Evolutionary conservation across 2,888 invertebrate genomes (phyloP), one percentile per base, ranked within the genome.

Genomic region (Abrostola triplasia): DNA sequence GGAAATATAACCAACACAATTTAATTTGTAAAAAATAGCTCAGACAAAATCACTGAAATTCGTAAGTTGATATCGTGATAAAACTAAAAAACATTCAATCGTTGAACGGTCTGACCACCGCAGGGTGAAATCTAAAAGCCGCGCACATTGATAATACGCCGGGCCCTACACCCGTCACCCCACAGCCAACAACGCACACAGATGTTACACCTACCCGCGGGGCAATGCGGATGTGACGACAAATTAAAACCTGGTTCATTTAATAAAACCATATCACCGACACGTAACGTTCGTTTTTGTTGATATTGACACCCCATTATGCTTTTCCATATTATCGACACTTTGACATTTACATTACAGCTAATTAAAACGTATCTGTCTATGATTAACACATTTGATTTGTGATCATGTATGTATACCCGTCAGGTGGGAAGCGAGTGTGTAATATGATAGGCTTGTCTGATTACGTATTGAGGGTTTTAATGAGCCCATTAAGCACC

Each of bases 351-450:
- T 52, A 0, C 5, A 66, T 56, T 62, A 7, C 38, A 52, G 67
- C 60, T 57, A 69, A 60, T 69, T 65, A 50, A 36, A 64, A 36
- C 41, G 24, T 0, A 24, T 4, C 24, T 24, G 4, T 4, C 24
- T 24, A 50, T 69, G 53, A 60, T 54, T 65, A 69, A 53, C 42
- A 51, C 38, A 47, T 13, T 41, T 67, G 67, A 59, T 59, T 63
- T 70, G 56, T 55, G 47, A 10, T 61, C n/a, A 49, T 58, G 12
- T 55, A 37, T 52, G 7, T 48, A 13, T 13, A 59, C 48, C 62
- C 37, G 70, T 63, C 40, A 41, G 47, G 60, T 60, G 70, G 73
- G 73, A 73, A 73, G 62, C 13, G 36, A 36, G 48, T 52, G 38
- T 56, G 35, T 49, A 11, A 36, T 13, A n/a, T 36, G 44, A 59